Evolutionary conservation across 2,113 vertebrate genomes (phyloP).

Genomic region (Prionailurus viverrinus): DNA sequence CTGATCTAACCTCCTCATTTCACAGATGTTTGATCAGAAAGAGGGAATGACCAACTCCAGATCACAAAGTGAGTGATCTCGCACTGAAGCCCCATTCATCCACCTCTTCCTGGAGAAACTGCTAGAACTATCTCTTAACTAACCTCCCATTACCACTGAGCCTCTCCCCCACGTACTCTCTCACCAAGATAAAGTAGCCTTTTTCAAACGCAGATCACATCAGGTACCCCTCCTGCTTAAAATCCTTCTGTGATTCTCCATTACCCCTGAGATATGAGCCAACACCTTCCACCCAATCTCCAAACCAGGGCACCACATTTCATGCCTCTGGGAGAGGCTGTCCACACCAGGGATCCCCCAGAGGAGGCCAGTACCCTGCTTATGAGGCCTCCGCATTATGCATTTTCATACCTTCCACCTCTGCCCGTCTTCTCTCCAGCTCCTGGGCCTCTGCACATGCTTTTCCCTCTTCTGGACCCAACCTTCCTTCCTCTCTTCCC

Average conservation of each 20-base stretch:
- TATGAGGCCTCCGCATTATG: not conserved
- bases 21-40: not conserved
- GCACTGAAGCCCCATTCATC: rapidly evolving
- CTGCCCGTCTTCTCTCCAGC: rapidly evolving
- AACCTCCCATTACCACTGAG: not conserved
- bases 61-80: not conserved
- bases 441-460: not conserved
- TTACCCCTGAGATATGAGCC: not conserved
- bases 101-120: not conserved
- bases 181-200: not conserved
- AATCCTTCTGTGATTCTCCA: not conserved
- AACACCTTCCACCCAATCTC: not conserved
- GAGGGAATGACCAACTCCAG: not conserved
- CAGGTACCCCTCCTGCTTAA: not conserved
- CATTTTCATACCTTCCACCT: not conserved
- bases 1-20: not conserved
- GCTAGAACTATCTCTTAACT: not conserved
- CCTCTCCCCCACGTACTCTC: not conserved
- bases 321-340: not conserved
- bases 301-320: rapidly evolving
- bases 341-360: rapidly evolving
- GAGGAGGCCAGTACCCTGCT: rapidly evolving
- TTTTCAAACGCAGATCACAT: not conserved
- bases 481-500: not conserved
- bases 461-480: not conserved